Evolutionary conservation across 2,888 invertebrate genomes (phyloP).

Genomic region (Sisyra nigra): DNA sequence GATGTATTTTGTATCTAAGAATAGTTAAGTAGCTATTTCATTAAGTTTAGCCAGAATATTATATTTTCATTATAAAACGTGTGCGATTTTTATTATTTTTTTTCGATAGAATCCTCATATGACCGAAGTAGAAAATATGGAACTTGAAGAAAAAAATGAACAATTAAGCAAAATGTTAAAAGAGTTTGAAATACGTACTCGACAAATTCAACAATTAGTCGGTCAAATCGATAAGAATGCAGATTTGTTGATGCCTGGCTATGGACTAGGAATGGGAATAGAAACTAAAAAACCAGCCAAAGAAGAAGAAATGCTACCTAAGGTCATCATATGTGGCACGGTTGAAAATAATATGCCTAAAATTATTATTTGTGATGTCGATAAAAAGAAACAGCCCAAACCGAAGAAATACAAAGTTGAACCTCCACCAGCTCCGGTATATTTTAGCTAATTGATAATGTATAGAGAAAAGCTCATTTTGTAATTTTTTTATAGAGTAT

Average conservation of each 20-base stretch:
- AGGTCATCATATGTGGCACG: constrained; percentile 33
- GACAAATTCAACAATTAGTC: constrained; percentile 36
- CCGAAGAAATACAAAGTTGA: background rate
- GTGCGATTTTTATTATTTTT: background rate
- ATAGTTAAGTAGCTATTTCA: too few species aligned
- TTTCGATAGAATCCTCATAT: constrained; percentile 37
- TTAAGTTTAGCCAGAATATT: too few species aligned
- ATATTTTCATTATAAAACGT: too few species aligned
- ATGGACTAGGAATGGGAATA: constrained; percentile 19
- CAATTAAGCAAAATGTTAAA: constrained; percentile 40
- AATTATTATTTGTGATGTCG: constrained; percentile 33
- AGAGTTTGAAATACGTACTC: constrained; percentile 42
- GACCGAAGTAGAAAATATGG: constrained; percentile 37
- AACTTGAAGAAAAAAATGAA: constrained; percentile 38
- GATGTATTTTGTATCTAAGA: too few species aligned
- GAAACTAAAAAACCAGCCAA: constrained; percentile 15
- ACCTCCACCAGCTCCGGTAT: background rate
- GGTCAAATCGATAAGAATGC: constrained; percentile 24
- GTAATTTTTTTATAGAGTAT: constrained; percentile 15
- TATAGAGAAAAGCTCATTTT: constrained; percentile 9
- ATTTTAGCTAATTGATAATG: constrained; percentile 2
- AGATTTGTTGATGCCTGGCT: constrained; percentile 21
- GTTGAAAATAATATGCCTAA: constrained; percentile 34
- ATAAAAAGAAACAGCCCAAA: constrained; percentile 17
- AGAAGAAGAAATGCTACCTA: constrained; percentile 16